Percentiles rank a stretch among this genome's conserved stretches.
Conservation (phyloP, 2,113 vertebrate species). For the Epinephelus fuscoguttatus region DNA sequence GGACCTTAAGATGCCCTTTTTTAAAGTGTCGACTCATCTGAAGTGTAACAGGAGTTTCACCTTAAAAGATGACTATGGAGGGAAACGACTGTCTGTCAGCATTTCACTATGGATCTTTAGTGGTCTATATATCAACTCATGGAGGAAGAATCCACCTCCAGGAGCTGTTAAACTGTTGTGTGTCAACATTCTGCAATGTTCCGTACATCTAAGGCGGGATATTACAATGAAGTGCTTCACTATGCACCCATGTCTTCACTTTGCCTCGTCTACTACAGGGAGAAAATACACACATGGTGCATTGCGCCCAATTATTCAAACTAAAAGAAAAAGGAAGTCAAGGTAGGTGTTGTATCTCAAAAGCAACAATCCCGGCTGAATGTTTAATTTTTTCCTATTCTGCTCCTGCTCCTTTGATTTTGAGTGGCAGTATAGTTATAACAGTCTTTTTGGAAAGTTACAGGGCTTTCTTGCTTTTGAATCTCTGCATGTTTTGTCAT, state of each 20-base stretch:
- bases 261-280: not conserved
- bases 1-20: conserved; percentile 53
- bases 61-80: conserved; percentile 58
- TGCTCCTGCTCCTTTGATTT: conserved; percentile 22
- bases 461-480: conserved; percentile 13
- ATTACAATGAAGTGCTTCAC: conserved; percentile 13
- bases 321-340: not conserved
- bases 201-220: not conserved
- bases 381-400: conserved; percentile 1
- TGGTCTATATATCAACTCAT: conserved; percentile 39
- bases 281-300: not conserved
- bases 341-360: not conserved
- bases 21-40: conserved; percentile 65
- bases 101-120: conserved; percentile 48
- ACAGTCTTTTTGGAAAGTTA: not conserved
- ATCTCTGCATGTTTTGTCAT: not conserved
- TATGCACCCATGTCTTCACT: not conserved
- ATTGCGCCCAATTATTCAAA: not conserved
- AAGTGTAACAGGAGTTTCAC: conserved; percentile 44
- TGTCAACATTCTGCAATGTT: conserved; percentile 19
- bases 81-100: conserved; percentile 63
- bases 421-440: not conserved
- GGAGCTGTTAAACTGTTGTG: conserved; percentile 21
- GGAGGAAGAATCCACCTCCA: conserved; percentile 25
- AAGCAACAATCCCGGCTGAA: conserved; percentile 2